These are phyloP conservation scores for Artemia franciscana DNA, from an alignment of 1,140 invertebrate genomes.

Conservation along the genomic window DNA sequence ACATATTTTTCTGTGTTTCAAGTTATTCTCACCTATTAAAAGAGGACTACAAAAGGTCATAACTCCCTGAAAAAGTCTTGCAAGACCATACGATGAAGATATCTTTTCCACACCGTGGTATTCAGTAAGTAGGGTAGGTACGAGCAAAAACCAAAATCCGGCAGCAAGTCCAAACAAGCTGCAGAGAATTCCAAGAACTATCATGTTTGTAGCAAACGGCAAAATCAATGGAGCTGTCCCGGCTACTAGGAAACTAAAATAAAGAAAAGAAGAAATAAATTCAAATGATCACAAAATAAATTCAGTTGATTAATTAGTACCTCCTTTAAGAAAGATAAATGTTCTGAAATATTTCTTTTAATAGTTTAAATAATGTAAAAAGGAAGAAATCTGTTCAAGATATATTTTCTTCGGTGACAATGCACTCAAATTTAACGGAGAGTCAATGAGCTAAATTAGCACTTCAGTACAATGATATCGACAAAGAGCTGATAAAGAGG, in stretches of 20 bases:
- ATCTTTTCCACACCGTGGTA: conserved; percentile 43
- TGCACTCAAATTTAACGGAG: too few species aligned
- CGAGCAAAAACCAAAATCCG: conserved; percentile 45
- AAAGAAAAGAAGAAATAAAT: conserved; percentile 2
- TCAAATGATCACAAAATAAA: too few species aligned
- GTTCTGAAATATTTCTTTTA: too few species aligned
- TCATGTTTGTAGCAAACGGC: conserved; percentile 35
- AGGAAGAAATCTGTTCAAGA: too few species aligned
- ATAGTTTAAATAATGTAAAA: too few species aligned
- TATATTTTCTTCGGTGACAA: too few species aligned
- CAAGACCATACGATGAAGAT: conserved; percentile 43
- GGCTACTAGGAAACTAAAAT: conserved; percentile 36
- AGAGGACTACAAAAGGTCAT: conserved; percentile 43
- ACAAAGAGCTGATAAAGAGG: too few species aligned
- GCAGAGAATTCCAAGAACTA: conserved; percentile 29
- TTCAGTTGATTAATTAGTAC: too few species aligned
- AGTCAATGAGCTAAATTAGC: too few species aligned
- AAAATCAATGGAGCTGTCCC: conserved; percentile 36
- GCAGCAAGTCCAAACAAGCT: conserved; percentile 40
- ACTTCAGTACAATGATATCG: too few species aligned
- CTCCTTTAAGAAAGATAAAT: too few species aligned
- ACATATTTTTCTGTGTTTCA: too few species aligned
- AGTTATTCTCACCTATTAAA: conserved; percentile 27
- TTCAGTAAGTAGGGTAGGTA: conserved; percentile 42
- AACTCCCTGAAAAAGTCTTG: conserved; percentile 46